Evolutionary conservation across 1,140 invertebrate genomes (phyloP), one percentile per base, ranked within the genome.

Genomic region (Anastrepha ludens): DNA sequence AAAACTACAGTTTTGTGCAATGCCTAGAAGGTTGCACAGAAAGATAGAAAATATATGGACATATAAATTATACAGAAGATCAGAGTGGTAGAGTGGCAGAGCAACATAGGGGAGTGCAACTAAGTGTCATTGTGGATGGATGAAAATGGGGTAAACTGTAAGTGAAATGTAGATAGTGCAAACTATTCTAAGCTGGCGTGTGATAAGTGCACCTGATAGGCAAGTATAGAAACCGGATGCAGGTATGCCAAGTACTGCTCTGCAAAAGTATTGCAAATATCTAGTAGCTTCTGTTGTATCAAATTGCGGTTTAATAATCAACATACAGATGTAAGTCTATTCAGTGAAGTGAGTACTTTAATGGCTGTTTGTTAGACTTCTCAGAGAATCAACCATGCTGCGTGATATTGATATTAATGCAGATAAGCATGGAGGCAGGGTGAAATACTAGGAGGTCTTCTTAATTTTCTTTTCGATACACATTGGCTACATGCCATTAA

Each of bases 141-240:
- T n/a, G 7, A 55, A 50, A 55, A 47, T 81, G 74, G 13, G 50
- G 41, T 11, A 50, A 50, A 50, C 15, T 78, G 70, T n/a, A 55
- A 55, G 44, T 81, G 74, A 81, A 20, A 58, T 81, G 47, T 58
- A 81, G 47, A 55, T n/a, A 81, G 55, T 55, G 74, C 55, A 81
- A 81, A 29, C 74, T 8, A 9, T 13, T 41, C 11, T 81, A 55
- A 81, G 74, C 47, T 81, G 74, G 47, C n/a, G 74, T 29, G 74
- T 50, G 74, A 29, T 81, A 55, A 81, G 74, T 81, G 74, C 74
- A 55, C 47, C 74, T 81, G 74, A 81, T 81, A 81, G 47, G 55
- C 47, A 55, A n/a, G n/a, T 9, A 39, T 7, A 29, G 64, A 39
- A 29, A 67, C 64, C 29, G 7, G 29, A 67, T 29, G 64, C 29